Conservation (phyloP, 2,888 invertebrate genomes). For the Dryocosmus kuriphilus region DNA sequence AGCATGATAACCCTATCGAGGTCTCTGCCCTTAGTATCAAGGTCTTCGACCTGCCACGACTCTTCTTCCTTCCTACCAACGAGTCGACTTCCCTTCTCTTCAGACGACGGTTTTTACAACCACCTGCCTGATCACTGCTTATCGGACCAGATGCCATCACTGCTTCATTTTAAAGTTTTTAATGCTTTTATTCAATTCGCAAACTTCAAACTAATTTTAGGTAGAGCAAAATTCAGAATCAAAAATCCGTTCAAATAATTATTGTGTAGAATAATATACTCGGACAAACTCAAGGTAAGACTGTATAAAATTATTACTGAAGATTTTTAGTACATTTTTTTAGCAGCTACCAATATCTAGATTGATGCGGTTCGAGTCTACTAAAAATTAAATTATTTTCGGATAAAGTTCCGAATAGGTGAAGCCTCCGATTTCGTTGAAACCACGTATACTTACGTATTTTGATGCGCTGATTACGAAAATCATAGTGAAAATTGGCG, state of each 20-base stretch:
- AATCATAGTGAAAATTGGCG: too few relatives aligned
- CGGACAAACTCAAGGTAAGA: too few relatives aligned
- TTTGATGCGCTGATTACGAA: too few relatives aligned
- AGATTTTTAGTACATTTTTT: too few relatives aligned
- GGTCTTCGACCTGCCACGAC: constrained; percentile 37
- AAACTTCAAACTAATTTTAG: background rate
- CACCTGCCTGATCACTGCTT: constrained; percentile 36
- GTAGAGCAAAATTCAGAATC: too few relatives aligned
- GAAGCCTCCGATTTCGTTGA: too few relatives aligned
- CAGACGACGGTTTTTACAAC: constrained; percentile 30
- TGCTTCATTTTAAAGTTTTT: constrained; percentile 10
- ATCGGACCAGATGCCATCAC: constrained; percentile 41
- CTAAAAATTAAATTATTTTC: too few relatives aligned
- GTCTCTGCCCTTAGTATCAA: constrained; percentile 34
- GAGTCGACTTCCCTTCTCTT: constrained; percentile 27
- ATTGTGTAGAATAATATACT: background rate
- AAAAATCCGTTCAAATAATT: constrained; percentile 11
- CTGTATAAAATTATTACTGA: too few relatives aligned
- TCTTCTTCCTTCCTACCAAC: constrained; percentile 33
- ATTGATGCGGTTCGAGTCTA: too few relatives aligned
- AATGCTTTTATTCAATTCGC: background rate
- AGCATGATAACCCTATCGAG: constrained; percentile 13
- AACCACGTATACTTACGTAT: too few relatives aligned
- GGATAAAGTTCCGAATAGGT: too few relatives aligned
- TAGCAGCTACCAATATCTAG: too few relatives aligned